Evolutionary conservation across 2,888 invertebrate genomes (phyloP), one percentile per base, ranked within the genome.

Genomic region (Lacanobia oleracea): DNA sequence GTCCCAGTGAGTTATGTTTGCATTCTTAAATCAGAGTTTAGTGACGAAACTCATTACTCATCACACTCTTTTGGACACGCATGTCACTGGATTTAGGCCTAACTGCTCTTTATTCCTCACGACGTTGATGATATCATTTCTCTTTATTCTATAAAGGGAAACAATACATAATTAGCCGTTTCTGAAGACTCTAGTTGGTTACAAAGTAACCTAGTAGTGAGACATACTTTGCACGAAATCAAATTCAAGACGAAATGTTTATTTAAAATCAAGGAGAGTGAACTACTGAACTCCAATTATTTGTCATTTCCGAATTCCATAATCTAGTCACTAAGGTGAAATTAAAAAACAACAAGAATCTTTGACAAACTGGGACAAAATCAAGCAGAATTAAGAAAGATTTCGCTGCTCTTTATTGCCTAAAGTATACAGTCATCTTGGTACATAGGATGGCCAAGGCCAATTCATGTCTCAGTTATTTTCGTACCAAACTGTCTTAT

Each of bases 401-500:
- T 60, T 54, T 54, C n/a, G 12, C 8, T 56, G 51, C 51, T 68
- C 40, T 81, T 78, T 66, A 84, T 73, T 79, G 51, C 50, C 62
- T 74, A 67, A 75, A 81, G 65, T 60, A 57, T 64, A 56, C 77
- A 81, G 67, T 81, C 81, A 77, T 69, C 63, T 73, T 18, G 12
- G 77, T 63, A 67, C 70, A 64, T 59, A 63, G 65, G 23, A 51
- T 72, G 79, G 77, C 75, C 85, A 85, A 85, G 85, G 84, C 56
- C 81, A 63, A 64, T 73, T 67, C 70, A 40, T 66, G 71, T 72
- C 79, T 69, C 70, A 67, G 72, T 67, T 85, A 82, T 85, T 78
- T 84, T 74, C 70, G 66, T 72, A 79, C 59, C 60, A 70, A 71
- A 72, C 62, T 75, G 72, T 64, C 70, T 80, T 73, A 61, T 61